phyloP scores from a whole-genome alignment of 2,113 vertebrate genomes.

The Otus sunia region DNA sequence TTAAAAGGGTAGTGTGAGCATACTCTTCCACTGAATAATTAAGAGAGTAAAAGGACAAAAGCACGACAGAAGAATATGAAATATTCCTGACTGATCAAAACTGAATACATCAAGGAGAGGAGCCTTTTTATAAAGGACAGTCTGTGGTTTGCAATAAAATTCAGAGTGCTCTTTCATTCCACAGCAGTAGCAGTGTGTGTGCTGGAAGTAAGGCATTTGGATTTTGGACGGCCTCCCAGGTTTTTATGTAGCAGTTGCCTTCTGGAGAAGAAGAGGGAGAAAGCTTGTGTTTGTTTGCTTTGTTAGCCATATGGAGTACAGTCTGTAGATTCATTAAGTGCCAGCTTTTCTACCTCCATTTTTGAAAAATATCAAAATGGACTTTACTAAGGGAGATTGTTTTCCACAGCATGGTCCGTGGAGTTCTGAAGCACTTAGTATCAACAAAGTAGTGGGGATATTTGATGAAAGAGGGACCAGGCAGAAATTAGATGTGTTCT shows the following conservation, averaged over 20 bases:
- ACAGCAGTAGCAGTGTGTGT: neutral
- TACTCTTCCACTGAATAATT: neutral
- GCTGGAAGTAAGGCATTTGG: neutral
- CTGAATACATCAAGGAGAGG: neutral
- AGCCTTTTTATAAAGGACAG: neutral
- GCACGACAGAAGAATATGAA: neutral
- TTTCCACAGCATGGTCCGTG: neutral
- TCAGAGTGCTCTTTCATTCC: neutral
- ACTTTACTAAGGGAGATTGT: neutral
- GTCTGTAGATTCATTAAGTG: neutral
- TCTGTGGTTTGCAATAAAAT: neutral
- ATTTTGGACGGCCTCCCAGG: neutral
- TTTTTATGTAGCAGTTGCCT: neutral
- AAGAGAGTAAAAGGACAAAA: neutral
- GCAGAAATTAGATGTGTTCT: neutral
- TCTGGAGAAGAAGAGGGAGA: neutral
- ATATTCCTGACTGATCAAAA: neutral
- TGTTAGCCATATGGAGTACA: neutral
- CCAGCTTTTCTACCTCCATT: neutral
- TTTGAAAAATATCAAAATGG: neutral
- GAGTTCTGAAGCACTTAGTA: neutral
- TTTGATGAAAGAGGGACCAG: neutral
- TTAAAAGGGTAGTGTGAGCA: neutral
- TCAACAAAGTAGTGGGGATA: neutral
- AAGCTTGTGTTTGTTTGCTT: neutral